These are phyloP conservation scores for Philaenus spumarius DNA, from an alignment of 1,140 invertebrate species.

Conservation along the genomic window DNA sequence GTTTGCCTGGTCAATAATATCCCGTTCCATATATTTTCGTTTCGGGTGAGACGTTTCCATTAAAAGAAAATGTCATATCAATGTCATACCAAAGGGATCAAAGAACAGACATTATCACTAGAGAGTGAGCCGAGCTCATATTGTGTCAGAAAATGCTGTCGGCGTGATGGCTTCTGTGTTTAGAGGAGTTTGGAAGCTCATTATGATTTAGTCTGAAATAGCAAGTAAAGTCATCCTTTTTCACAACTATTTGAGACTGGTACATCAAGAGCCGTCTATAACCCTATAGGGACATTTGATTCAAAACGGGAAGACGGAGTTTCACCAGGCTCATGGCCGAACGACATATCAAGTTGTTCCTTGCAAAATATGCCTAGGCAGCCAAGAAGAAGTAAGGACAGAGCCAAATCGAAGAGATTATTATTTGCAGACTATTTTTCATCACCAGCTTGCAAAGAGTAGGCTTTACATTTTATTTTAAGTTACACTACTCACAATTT, in stretches of 20 bases:
- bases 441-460: too few relatives aligned
- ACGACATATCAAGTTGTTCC: too few relatives aligned
- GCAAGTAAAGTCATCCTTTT: background rate
- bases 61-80: constrained; percentile 37
- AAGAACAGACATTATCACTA: constrained; percentile 38
- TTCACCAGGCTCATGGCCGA: too few relatives aligned
- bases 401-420: too few relatives aligned
- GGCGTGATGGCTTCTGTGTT: constrained; percentile 43
- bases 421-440: too few relatives aligned
- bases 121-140: constrained; percentile 34
- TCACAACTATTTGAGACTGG: background rate
- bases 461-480: too few relatives aligned
- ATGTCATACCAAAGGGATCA: constrained; percentile 40
- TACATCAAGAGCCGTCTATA: background rate
- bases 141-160: constrained; percentile 46
- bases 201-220: constrained; percentile 28
- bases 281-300: background rate
- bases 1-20: constrained; percentile 28
- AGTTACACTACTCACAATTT: too few relatives aligned
- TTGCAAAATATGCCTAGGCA: too few relatives aligned
- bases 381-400: too few relatives aligned
- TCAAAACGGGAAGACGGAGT: too few relatives aligned
- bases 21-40: constrained; percentile 38
- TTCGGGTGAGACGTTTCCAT: constrained; percentile 38
- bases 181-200: constrained; percentile 36